A percentile compares a stretch with the other conserved stretches of the same genome.
Conservation (phyloP, 2,888 invertebrate species). For the Dusona sp. region DNA sequence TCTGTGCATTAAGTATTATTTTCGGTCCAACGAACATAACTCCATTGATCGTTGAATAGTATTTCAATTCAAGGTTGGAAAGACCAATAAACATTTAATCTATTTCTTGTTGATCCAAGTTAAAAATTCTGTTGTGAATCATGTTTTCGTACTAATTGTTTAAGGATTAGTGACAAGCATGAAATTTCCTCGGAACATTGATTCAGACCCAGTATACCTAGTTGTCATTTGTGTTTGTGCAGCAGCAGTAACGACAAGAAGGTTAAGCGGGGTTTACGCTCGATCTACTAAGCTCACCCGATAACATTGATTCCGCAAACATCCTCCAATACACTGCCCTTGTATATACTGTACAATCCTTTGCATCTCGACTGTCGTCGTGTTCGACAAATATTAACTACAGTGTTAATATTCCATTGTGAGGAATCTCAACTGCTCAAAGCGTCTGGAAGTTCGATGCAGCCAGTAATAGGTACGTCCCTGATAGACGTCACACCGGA, state of each 20-base stretch:
- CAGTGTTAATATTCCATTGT: slow-evolving; percentile 30
- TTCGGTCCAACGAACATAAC: background rate
- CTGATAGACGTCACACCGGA: background rate
- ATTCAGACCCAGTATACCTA: slow-evolving; percentile 15
- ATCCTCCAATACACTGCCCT: slow-evolving; percentile 12
- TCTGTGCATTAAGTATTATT: background rate
- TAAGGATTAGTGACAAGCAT: slow-evolving; percentile 2
- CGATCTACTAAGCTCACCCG: slow-evolving; percentile 60
- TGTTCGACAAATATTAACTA: slow-evolving; percentile 36
- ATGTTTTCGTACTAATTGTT: background rate
- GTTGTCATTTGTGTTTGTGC: slow-evolving; percentile 43
- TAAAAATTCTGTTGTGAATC: background rate
- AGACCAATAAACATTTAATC: background rate
- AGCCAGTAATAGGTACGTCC: background rate
- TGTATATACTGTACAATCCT: background rate
- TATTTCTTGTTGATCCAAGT: background rate
- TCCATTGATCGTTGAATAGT: background rate
- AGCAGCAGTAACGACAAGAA: slow-evolving; percentile 59
- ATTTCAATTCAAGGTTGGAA: background rate
- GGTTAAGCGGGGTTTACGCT: slow-evolving; percentile 62
- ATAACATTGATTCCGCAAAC: slow-evolving; percentile 63
- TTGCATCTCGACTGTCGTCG: slow-evolving; percentile 3
- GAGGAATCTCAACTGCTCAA: background rate
- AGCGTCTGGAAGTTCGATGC: background rate
- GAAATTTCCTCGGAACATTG: slow-evolving; percentile 26